A percentile compares a stretch with the other conserved stretches of the same genome.
Conservation (phyloP, 2,113 vertebrate species). For the Diadophis punctatus region DNA sequence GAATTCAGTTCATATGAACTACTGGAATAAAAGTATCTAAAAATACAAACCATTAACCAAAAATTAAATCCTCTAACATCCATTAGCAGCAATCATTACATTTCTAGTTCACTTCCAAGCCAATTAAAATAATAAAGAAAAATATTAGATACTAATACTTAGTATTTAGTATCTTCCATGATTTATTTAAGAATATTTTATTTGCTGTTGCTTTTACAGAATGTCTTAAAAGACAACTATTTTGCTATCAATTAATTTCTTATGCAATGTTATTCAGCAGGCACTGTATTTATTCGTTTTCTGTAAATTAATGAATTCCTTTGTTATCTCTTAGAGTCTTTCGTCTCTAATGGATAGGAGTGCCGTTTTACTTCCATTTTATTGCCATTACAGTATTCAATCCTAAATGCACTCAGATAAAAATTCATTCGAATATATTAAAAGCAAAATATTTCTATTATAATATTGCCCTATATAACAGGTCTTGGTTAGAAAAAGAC, state of each 20-base stretch:
- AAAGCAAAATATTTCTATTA: not conserved
- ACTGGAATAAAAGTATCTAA: not conserved
- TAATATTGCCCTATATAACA: not conserved
- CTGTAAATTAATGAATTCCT: not conserved
- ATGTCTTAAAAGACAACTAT: not conserved
- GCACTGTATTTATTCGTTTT: not conserved
- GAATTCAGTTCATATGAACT: not conserved
- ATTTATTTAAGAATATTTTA: not conserved
- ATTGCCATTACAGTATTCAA: not conserved
- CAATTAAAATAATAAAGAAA: not conserved
- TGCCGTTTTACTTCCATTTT: not conserved
- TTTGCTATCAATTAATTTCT: not conserved
- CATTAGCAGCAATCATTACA: not conserved
- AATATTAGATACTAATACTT: not conserved
- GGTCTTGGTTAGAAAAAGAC: not conserved
- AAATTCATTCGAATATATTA: not conserved
- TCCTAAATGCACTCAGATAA: not conserved
- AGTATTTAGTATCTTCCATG: not conserved
- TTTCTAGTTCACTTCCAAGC: not conserved
- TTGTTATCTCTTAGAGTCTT: not conserved
- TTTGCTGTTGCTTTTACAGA: not conserved
- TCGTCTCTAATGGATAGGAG: not conserved
- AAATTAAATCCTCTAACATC: not conserved
- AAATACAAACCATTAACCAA: not conserved
- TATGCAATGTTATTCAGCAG: not conserved